Evolutionary conservation across 2,888 invertebrate genomes (phyloP), one percentile per base, ranked within the genome.

Genomic region (Drosophila macrothrix): DNA sequence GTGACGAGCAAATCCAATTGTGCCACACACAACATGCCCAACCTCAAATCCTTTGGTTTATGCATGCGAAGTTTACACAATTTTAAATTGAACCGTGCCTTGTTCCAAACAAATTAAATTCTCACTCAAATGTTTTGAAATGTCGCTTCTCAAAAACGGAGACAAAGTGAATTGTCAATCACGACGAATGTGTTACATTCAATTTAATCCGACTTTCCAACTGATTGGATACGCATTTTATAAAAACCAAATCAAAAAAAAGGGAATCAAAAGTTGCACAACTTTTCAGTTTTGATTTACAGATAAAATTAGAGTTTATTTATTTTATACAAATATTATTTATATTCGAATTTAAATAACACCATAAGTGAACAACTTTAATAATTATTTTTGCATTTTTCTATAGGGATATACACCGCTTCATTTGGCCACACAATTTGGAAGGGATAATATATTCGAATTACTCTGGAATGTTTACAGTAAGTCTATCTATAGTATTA

Each of bases 391-490:
- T 46, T 22, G 10, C 25, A 5, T 49, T 39, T 56, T 81, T 87
- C 95, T 95, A 43, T 94, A 98, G 98, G 99, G 99, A 33, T 98
- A 98, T 93, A 98, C 98, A 73, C 97, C 99, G 63, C 94, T 98
- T 43, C 99, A 99, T 93, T 95, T 99, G 78, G 98, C 98, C 1
- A 97, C 98, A 94, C 98, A 98, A 93, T 98, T 97, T 93, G 96
- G 97, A 29, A 97, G 97, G 90, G 96, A 97, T 89, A 96, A 97
- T 67, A 96, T 98, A 63, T 98, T 96, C 93, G 96, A 97, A 89
- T 94, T 98, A 16, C 95, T 99, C n/a, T 96, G 97, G 61, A 96
- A 97, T 93, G 97, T 96, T 35, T 99, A 98, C 93, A 97, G 98
- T 98, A 94, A 96, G 96, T 95, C 25, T 12, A 58, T 29, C 9